phyloP scores from a whole-genome alignment of 1,140 invertebrate genomes.

The Physella acuta region DNA sequence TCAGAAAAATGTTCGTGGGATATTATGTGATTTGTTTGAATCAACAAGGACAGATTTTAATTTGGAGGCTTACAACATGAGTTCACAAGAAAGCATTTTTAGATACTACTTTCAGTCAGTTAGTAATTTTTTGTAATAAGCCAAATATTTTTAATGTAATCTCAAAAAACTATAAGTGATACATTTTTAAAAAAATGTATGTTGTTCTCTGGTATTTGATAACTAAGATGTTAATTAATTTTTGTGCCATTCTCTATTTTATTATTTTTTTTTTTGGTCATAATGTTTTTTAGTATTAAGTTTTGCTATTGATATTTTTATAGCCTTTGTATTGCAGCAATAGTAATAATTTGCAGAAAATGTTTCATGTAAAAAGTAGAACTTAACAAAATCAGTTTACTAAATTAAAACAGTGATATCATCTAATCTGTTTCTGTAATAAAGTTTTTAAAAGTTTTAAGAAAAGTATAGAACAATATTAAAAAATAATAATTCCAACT shows the following conservation, averaged over 20 bases:
- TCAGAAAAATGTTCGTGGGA: not conserved
- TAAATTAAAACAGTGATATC: too few species aligned
- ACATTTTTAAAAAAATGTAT: not conserved
- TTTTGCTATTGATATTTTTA: not conserved
- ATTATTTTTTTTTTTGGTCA: not conserved
- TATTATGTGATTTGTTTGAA: conserved; percentile 1
- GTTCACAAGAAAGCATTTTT: not conserved
- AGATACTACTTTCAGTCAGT: conserved; percentile 5
- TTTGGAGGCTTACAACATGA: not conserved
- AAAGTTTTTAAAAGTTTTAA: too few species aligned
- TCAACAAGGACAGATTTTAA: conserved; percentile 1
- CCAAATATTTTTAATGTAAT: not conserved
- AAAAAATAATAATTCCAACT: too few species aligned
- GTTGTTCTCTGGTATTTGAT: not conserved
- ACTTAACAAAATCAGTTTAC: too few species aligned
- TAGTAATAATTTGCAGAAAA: too few species aligned
- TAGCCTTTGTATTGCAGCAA: too few species aligned
- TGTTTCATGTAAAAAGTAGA: too few species aligned
- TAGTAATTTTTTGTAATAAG: not conserved
- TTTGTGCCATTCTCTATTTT: not conserved
- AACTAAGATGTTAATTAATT: not conserved
- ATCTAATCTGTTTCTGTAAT: too few species aligned
- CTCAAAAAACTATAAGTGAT: not conserved
- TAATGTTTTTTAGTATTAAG: not conserved
- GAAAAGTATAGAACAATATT: too few species aligned